Conservation (phyloP, 2,888 invertebrate species). For the Cataglyphis albicans region DNA sequence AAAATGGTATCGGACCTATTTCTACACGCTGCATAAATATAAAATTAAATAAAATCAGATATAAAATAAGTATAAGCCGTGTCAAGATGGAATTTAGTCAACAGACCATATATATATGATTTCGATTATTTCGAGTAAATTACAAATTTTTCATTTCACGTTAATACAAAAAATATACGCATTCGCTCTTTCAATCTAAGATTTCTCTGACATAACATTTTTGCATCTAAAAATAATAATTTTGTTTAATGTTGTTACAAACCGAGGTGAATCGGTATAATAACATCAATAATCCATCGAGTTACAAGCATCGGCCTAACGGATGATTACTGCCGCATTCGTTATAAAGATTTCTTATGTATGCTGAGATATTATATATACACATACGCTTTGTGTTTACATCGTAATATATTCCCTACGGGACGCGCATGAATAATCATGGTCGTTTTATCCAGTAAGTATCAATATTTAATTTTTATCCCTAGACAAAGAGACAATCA, state of each 20-base stretch:
- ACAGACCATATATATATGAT: constrained; percentile 12
- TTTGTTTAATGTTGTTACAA: constrained; percentile 31
- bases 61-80: constrained; percentile 38
- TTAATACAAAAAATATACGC: constrained; percentile 30
- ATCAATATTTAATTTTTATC: constrained; percentile 57
- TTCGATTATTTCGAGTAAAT: constrained; percentile 13
- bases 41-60: constrained; percentile 45
- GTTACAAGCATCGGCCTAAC: constrained; percentile 69
- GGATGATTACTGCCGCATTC: constrained; percentile 74
- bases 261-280: constrained; percentile 6
- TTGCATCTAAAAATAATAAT: constrained; percentile 30
- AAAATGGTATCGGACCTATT: constrained; percentile 61
- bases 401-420: constrained; percentile 12
- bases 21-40: constrained; percentile 57
- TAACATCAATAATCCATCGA: constrained; percentile 55
- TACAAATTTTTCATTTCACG: constrained; percentile 29
- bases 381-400: constrained; percentile 2
- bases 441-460: constrained; percentile 80
- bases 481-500: constrained; percentile 41
- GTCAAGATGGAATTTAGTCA: constrained; percentile 37
- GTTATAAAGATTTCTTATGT: constrained; percentile 50
- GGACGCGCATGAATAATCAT: constrained; percentile 49
- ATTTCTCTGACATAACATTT: constrained; percentile 25
- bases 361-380: constrained; percentile 53
- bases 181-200: constrained; percentile 17